Evolutionary conservation across 2,113 vertebrate species (phyloP).

Genomic region (Cottus gobio): DNA sequence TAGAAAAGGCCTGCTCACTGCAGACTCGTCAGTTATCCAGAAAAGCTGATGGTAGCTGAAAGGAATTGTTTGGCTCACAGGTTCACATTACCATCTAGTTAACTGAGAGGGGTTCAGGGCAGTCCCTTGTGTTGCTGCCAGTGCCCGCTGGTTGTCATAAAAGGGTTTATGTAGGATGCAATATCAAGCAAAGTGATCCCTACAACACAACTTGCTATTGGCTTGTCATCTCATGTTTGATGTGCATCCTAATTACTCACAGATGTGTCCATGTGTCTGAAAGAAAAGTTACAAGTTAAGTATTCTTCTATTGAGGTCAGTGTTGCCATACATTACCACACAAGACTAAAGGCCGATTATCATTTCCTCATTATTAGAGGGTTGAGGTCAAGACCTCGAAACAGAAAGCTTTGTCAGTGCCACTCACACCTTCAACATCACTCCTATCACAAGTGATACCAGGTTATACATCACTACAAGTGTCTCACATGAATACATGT

Average conservation of each 20-base stretch:
- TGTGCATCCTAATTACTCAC: not conserved
- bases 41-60: slow-evolving; percentile 47
- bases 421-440: slow-evolving; percentile 13
- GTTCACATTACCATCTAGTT: slow-evolving; percentile 47
- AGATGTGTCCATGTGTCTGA: not conserved
- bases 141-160: slow-evolving; percentile 22
- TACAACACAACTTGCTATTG: not conserved
- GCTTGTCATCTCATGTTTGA: slow-evolving; percentile 7
- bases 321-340: not conserved
- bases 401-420: not conserved
- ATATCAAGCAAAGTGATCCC: not conserved
- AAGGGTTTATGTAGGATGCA: slow-evolving; percentile 17
- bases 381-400: not conserved
- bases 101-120: slow-evolving; percentile 22
- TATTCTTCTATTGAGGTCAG: not conserved
- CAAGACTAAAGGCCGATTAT: slow-evolving; percentile 3
- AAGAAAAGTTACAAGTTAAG: not conserved
- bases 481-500: not conserved
- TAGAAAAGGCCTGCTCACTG: slow-evolving; percentile 32
- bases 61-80: slow-evolving; percentile 47
- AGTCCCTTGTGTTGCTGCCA: slow-evolving; percentile 8
- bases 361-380: slow-evolving; percentile 5
- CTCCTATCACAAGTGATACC: slow-evolving; percentile 5
- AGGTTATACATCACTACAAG: not conserved
- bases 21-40: slow-evolving; percentile 63